Evolutionary conservation across 92 coral and sea anemone species (phyloP), one percentile per base, ranked within the genome.

Genomic region (Phenganax subtilis): DNA sequence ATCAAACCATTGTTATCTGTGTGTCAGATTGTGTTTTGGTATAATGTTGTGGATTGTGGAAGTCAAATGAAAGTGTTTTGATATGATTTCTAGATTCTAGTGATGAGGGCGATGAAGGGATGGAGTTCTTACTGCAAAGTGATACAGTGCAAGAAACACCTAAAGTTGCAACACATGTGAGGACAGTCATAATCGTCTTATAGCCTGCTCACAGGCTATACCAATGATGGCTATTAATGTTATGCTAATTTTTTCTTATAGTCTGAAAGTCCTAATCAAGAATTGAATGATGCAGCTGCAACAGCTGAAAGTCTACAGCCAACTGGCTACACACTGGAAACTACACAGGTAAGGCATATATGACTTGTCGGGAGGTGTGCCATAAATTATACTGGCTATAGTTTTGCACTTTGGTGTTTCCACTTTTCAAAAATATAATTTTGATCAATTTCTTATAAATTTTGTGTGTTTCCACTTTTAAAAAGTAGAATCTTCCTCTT

Each of bases 281-380:
- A 90, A 47, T 87, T 96, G 61, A 92, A 92, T 71, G 91, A 91
- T 86, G 99, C 99, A 57, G 99, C 99, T 61, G 99, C 99, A 25
- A 96, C 99, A 64, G 99, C 99, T n/a, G 97, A 96, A 87, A 96
- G 99, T 76, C 84, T 96, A 17, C 99, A 96, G 58, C 99, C 99
- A 54, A 93, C 89, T 75, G 99, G 99, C 30, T 96, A 90, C 69
- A 96, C 99, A 20, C 68, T 96, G 25, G 99, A 96, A 82, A 96
- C 99, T 10, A 91, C 99, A 57, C 86, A 91, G 77, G 98, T 93
- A 59, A 87, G 98, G 37, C 27, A 28, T 27, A 10, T 54, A 10
- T 54, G 12, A 57, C 9, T 15, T 15, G 8, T 72, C 47, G 5
- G 5, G 76, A 52, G 6, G 55, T 8, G 47, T 44, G 52, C 71